Evolutionary conservation across 2,797 vertebrate species (phyloP), one percentile per base, ranked within the genome.

Genomic region (Melanotaenia parkinsoni): DNA sequence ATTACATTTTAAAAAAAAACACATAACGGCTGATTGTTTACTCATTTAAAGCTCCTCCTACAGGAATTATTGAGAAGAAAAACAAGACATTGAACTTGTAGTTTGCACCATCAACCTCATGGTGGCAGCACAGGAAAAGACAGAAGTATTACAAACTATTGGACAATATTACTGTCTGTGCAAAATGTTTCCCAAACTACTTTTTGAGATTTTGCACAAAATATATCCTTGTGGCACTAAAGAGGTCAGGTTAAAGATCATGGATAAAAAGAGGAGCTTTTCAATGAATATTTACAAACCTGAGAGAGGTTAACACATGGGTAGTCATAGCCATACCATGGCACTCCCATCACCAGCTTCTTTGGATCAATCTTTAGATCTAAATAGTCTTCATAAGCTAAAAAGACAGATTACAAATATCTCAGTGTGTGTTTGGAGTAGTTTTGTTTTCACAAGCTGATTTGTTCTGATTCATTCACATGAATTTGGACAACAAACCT

Each of bases 321-420:
- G 66, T 99, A 99, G 91, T 99, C 97, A 77, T 99, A 99, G 62
- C 98, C 97, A 22, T 99, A 99, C 98, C 98, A 99, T 0, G 98
- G 98, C 50, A 99, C 85, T 3, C 98, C 98, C 97, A 99, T 98
- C 74, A 99, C 94, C 12, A 98, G 91, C 88, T 99, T 99, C 86
- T 94, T 95, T 32, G 95, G 93, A 70, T 94, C 90, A 54, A 99
- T 96, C 18, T 94, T 94, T 89, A 97, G 88, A 51, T 77, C 77
- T 72, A 97, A 89, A 86, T 96, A 99, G 9, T 96, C 89, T 47
- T 94, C 92, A 82, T 98, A 99, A 20, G 88, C 97, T 99, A 89
- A 75, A 66, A 80, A 47, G 63, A 88, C 61, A 79, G 60, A 90
- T 40, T 58, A 85, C 0, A 77, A 11, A 2, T 3, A 68, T 20